Evolutionary conservation across 2,797 vertebrate species (phyloP), one percentile per base, ranked within the genome.

Genomic region (Danio choprae): DNA sequence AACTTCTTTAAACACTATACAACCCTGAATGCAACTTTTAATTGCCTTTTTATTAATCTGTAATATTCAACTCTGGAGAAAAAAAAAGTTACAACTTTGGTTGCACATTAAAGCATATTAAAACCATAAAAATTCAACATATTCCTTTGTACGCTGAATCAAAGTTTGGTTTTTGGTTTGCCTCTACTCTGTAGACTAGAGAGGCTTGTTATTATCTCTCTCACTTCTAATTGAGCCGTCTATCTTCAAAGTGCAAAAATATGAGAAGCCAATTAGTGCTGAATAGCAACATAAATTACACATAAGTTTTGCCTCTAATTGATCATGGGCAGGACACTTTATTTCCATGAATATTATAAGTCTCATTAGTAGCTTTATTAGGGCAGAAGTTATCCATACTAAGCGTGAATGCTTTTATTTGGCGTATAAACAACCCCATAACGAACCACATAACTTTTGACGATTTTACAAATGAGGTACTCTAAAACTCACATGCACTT

Each of bases 281-380:
- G 43, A 77, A 64, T 46, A 74, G 44, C 81, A 79, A 79, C 70
- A 79, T 74, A 70, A 79, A 79, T 82, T 74, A 78, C 53, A 67
- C 69, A 59, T 60, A 74, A 68, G 56, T 50, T 79, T 74, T 74
- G 22, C 63, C 70, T 73, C 55, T 62, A 78, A 74, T 51, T 68
- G 50, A 70, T 50, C 43, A 67, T 67, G 53, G 41, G 29, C 5
- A 55, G 46, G 70, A 82, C 46, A 60, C 58, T 40, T 64, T 60
- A 65, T 82, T 78, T 74, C 59, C 62, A 60, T 77, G 69, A 78
- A 69, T 55, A 79, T 68, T 68, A 68, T n/a, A 62, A 40, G 29
- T 68, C 63, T 82, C 68, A 73, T 72, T 73, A 82, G 15, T 20
- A 74, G 20, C 56, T 65, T 53, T 68, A 78, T 78, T 50, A 59